A percentile compares a stretch with the other conserved stretches of the same genome.
phyloP scores from a whole-genome alignment of 2,113 vertebrate genomes.

The Capreolus pygargus region DNA sequence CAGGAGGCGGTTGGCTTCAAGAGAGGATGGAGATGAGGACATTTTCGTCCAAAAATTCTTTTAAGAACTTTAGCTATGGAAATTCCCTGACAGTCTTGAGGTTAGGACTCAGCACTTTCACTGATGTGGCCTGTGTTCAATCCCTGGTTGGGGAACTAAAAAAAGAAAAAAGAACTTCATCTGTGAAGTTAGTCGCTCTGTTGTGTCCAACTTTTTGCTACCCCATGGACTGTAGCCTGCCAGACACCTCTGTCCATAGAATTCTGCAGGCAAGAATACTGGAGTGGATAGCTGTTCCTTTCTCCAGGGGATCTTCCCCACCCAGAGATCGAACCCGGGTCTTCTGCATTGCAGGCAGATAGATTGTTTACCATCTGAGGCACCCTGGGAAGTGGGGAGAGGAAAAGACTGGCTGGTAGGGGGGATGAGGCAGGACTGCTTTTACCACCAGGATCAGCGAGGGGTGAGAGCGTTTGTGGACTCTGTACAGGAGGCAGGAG shows the following conservation, averaged over 20 bases:
- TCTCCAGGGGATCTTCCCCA: neutral
- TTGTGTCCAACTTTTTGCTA: neutral
- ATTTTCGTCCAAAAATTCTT: neutral
- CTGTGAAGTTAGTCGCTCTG: neutral
- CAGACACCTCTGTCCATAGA: neutral
- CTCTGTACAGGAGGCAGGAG: neutral
- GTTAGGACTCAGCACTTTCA: neutral
- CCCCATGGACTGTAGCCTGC: neutral
- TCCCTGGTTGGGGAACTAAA: neutral
- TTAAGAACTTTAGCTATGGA: neutral
- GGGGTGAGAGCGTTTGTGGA: fast-evolving
- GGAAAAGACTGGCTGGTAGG: neutral
- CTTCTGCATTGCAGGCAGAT: neutral
- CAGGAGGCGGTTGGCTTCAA: neutral
- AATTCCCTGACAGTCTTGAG: neutral
- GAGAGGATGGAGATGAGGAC: neutral
- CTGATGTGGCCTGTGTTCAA: neutral
- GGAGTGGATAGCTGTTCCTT: neutral
- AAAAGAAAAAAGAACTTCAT: neutral
- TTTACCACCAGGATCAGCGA: neutral
- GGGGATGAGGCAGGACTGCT: neutral
- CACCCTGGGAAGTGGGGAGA: neutral
- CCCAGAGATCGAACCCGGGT: neutral
- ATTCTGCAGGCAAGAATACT: neutral
- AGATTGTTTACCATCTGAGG: neutral